Conservation (phyloP, 2,113 vertebrate species). For the Eublepharis macularius region DNA sequence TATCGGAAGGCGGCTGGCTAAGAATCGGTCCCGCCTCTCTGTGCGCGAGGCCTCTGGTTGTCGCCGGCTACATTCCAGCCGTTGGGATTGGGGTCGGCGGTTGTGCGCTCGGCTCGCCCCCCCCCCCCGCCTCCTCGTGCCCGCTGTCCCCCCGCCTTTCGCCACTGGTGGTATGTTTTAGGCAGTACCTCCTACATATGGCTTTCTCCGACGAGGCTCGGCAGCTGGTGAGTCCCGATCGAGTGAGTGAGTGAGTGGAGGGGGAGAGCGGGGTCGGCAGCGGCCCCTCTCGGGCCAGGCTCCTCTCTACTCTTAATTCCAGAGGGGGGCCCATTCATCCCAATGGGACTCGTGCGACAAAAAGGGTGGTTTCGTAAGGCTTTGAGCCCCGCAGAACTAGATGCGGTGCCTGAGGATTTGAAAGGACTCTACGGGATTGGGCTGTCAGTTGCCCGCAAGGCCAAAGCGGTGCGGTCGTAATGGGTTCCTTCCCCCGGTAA, state of each 20-base stretch:
- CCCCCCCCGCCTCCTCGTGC: not conserved
- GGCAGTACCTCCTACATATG: slow-evolving; percentile 39
- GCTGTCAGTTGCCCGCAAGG: not conserved
- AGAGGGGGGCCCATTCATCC: not conserved
- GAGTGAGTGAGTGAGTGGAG: not conserved
- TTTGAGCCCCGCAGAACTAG: not conserved
- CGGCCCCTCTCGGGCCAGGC: not conserved
- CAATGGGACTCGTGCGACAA: no score
- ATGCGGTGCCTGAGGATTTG: not conserved
- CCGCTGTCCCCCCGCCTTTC: rapidly evolving
- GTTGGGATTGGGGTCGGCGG: not conserved
- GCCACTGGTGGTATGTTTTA: no score
- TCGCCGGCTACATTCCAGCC: rapidly evolving
- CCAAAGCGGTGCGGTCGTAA: no score
- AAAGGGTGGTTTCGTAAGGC: no score
- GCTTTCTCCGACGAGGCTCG: slow-evolving; percentile 23
- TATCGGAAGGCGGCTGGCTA: not conserved
- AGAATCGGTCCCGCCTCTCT: not conserved
- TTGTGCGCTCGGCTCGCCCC: not conserved
- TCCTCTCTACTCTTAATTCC: not conserved
- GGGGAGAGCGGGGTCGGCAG: not conserved
- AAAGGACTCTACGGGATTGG: not conserved
- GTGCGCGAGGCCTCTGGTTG: rapidly evolving
- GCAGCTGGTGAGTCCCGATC: slow-evolving; percentile 48
- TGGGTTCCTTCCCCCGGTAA: not conserved